Base-by-base conservation (phyloP, 2,113 vertebrate species). In the Phycodurus eques region DNA sequence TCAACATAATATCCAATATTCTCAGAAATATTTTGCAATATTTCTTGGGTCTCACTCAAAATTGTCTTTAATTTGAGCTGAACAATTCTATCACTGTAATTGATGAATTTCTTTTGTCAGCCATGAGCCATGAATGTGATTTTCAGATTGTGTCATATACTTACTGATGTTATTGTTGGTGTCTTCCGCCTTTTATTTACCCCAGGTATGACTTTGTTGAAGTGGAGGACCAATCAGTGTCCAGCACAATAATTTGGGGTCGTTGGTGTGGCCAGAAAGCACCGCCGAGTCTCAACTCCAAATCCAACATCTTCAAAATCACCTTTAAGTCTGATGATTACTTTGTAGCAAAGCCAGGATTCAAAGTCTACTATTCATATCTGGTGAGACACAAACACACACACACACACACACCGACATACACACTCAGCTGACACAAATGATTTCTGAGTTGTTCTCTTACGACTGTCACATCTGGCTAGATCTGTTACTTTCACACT, bases 311-410 rank as follows among this genome's bases (percentile, higher is more conserved):
- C 65, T 93, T 99, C 82, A 96, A 94, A 89, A 94, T 99, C 88
- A 98, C 95, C 74, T 99, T 99, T 92, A 97, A 96, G 82, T 99
- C 98, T 0, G 96, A 99, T 81, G 95, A 98, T 83, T 98, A 96
- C 87, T 97, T 98, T 88, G 96, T 98, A 74, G 96, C 96, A 84
- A 99, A 97, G 90, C 98, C 98, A 2, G 98, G 98, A 85, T 99
- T 99, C 90, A 96, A 94, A 92, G 89, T 97, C 83, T 94, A 95
- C 91, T 99, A 96, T 87, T 94, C 95, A 5, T 89, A 94, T 77
- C 91, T 96, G 96, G 97, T 98, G 92, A 96, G 95, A 73, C 51
- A 60, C 22, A 0, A 0, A 17, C 43, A 60, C 46, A 61, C 56
- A 70, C 67, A 61, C 62, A 5, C 31, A 22, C 62, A 76, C 35